Evolutionary conservation across 2,888 invertebrate species (phyloP).

Genomic region (Silvanus unidentatus): DNA sequence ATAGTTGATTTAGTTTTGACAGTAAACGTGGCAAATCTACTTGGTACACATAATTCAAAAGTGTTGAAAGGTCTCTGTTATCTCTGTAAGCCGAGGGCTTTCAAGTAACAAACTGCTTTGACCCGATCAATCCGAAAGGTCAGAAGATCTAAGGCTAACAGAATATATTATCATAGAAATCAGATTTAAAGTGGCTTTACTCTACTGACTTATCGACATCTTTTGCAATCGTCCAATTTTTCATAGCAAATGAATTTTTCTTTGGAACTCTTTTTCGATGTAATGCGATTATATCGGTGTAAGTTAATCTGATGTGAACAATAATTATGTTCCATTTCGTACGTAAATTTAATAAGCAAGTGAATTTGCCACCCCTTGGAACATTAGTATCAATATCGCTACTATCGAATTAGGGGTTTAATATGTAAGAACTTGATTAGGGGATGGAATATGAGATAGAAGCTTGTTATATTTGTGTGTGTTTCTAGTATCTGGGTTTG

Average conservation of each 20-base stretch:
- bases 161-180: constrained; percentile 22
- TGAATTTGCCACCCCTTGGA: background rate
- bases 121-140: constrained; percentile 24
- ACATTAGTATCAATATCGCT: constrained; percentile 9
- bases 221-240: too few species aligned
- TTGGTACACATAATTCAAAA: constrained; percentile 12
- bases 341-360: constrained; percentile 10
- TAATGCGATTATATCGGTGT: too few species aligned
- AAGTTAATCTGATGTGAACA: too few species aligned
- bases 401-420: constrained; percentile 7
- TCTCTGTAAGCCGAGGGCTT: constrained; percentile 22
- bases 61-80: constrained; percentile 23
- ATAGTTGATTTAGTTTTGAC: background rate
- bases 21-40: constrained; percentile 8
- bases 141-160: constrained; percentile 18
- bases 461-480: too few species aligned
- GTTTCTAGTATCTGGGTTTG: too few species aligned
- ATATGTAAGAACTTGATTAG: constrained; percentile 12
- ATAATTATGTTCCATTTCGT: background rate
- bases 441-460: background rate
- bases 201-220: background rate
- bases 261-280: too few species aligned
- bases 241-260: too few species aligned
- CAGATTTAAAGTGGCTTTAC: constrained; percentile 13
- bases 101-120: constrained; percentile 24